A percentile compares a stretch with the other conserved stretches of the same genome.
These are phyloP conservation scores for Catocala fraxini DNA, from an alignment of 2,888 invertebrate genomes.

Conservation along the genomic window DNA sequence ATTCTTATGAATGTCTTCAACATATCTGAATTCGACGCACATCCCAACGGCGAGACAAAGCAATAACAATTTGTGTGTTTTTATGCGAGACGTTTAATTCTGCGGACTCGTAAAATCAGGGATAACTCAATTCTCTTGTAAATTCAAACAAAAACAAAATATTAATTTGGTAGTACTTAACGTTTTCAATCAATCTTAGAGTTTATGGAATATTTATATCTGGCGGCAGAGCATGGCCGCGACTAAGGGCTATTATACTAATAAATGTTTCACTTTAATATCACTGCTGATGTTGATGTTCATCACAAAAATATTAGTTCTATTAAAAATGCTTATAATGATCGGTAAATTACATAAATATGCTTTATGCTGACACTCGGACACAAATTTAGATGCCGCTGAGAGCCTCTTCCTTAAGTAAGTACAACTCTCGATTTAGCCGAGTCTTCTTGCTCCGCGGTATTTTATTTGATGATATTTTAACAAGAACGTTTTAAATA, in stretches of 20 bases:
- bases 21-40: slow-evolving; percentile 57
- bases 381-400: background rate
- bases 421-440: background rate
- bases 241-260: slow-evolving; percentile 34
- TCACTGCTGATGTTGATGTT: slow-evolving; percentile 24
- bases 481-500: slow-evolving; percentile 24
- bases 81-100: slow-evolving; percentile 55
- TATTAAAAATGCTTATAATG: slow-evolving; percentile 16
- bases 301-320: slow-evolving; percentile 24
- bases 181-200: slow-evolving; percentile 32
- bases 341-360: slow-evolving; percentile 12
- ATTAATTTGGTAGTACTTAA: slow-evolving; percentile 24
- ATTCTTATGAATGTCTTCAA: slow-evolving; percentile 69
- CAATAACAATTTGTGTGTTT: slow-evolving; percentile 55
- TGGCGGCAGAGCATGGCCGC: slow-evolving; percentile 10
- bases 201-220: slow-evolving; percentile 27
- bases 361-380: slow-evolving; percentile 10
- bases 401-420: background rate
- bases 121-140: slow-evolving; percentile 52
- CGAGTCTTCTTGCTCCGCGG: no score
- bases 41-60: slow-evolving; percentile 56
- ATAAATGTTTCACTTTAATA: slow-evolving; percentile 31
- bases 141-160: slow-evolving; percentile 44
- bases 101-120: slow-evolving; percentile 51
- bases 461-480: background rate